These are phyloP conservation scores for Pseudomyrmex concolor DNA, from an alignment of 1,140 invertebrate species.

Conservation along the genomic window DNA sequence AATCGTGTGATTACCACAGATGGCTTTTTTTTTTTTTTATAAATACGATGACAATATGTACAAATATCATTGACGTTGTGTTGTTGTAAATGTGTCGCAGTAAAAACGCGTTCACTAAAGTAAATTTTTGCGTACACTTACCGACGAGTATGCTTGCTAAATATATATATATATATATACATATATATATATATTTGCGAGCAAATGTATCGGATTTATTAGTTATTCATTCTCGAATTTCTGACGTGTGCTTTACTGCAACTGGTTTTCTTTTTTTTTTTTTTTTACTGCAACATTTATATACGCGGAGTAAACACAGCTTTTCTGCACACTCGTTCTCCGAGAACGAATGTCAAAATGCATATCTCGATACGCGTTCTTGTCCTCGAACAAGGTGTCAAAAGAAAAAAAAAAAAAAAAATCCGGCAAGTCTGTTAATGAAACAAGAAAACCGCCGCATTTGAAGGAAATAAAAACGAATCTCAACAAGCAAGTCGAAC, in stretches of 20 bases:
- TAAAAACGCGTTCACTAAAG: too few relatives aligned
- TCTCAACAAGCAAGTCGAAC: too few relatives aligned
- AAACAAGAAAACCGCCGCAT: neutral
- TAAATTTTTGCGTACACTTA: too few relatives aligned
- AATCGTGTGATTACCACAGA: constrained; percentile 7
- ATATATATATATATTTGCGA: neutral
- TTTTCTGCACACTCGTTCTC: neutral
- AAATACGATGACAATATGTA: constrained; percentile 64
- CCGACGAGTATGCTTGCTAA: too few relatives aligned
- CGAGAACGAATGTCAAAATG: constrained; percentile 20
- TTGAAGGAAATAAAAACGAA: neutral
- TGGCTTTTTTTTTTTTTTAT: constrained; percentile 46
- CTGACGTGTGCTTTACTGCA: too few relatives aligned
- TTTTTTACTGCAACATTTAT: too few relatives aligned
- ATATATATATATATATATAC: neutral
- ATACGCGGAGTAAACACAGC: constrained; percentile 34
- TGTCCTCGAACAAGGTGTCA: neutral
- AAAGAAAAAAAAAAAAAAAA: neutral
- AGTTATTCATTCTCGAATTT: too few relatives aligned
- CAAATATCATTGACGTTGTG: constrained; percentile 57
- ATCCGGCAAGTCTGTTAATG: too few relatives aligned
- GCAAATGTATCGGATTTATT: neutral
- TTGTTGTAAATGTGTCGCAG: too few relatives aligned
- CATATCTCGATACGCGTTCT: too few relatives aligned
- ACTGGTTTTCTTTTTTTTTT: too few relatives aligned